phyloP scores from a whole-genome alignment of 2,888 invertebrate genomes.

The Anthrax anthrax region DNA sequence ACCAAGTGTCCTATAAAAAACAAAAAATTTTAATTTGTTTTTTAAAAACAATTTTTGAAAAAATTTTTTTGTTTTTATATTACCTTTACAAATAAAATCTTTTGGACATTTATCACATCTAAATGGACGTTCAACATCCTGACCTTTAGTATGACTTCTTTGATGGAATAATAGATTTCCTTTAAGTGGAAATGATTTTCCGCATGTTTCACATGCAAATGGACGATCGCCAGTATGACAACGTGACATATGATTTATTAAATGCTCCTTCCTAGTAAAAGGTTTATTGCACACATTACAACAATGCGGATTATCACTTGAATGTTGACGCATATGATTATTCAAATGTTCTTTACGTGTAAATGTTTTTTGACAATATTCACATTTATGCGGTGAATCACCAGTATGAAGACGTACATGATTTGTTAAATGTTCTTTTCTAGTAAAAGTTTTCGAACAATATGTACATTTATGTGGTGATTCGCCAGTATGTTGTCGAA shows the following conservation, averaged over 20 bases:
- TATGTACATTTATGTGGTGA: slow-evolving; percentile 44
- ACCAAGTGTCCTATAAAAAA: slow-evolving; percentile 47
- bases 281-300: slow-evolving; percentile 75
- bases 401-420: slow-evolving; percentile 69
- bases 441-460: slow-evolving; percentile 47
- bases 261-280: slow-evolving; percentile 73
- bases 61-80: too few relatives aligned
- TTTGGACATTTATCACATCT: slow-evolving; percentile 73
- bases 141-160: slow-evolving; percentile 67
- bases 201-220: slow-evolving; percentile 70
- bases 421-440: slow-evolving; percentile 76
- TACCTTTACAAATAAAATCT: slow-evolving; percentile 76
- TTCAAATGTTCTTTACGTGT: slow-evolving; percentile 73
- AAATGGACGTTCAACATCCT: slow-evolving; percentile 50
- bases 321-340: slow-evolving; percentile 76
- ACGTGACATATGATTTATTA: slow-evolving; percentile 64
- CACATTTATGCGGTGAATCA: slow-evolving; percentile 73
- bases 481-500: slow-evolving; percentile 66
- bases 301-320: slow-evolving; percentile 74
- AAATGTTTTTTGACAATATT: slow-evolving; percentile 74
- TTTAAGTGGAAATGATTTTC: slow-evolving; percentile 73
- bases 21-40: neutral
- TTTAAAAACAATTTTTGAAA: too few relatives aligned
- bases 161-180: slow-evolving; percentile 75
- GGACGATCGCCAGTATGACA: slow-evolving; percentile 64